Evolutionary conservation across 2,797 vertebrate genomes (phyloP), one percentile per base, ranked within the genome.

Genomic region (Basileuterus tristriatus): DNA sequence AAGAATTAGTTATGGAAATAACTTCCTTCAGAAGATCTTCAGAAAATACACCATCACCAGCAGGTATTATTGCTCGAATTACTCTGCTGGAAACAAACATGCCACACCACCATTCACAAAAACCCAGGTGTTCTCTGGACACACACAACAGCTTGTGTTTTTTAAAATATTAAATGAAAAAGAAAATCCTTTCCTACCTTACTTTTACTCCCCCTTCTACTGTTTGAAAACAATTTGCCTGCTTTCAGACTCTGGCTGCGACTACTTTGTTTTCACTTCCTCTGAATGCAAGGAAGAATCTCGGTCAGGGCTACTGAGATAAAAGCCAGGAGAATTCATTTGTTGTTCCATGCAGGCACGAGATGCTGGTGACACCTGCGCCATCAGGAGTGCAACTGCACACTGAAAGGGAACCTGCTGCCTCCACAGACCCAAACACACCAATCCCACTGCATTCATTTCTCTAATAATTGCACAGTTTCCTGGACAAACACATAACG

Each of bases 261-360:
- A 85, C 19, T 43, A 58, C 39, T 69, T 69, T 56, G 70, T 53
- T 82, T 90, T 30, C 55, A 47, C 71, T 52, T 94, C 56, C 72
- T 53, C 71, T 30, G 75, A 92, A 67, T 46, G 65, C 16, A 11
- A 27, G 1, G 29, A 79, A 62, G 19, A 20, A 78, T 55, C 69
- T 50, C 22, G 12, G 90, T 59, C 80, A 49, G 1, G 0, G 89
- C 29, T 21, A 49, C 46, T 1, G 12, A 87, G 90, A 91, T 34
- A 64, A 85, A 87, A 74, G 68, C 62, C 8, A 44, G 18, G 37
- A 34, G 50, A 43, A 72, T 60, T 60, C 9, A 62, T 43, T 19
- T 60, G 41, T 7, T 49, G 32, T 41, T 77, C 43, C 32, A 5
- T 0, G 0, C 10, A 49, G 64, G n/a, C 71, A 52, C 34, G 23